phyloP scores from a whole-genome alignment of 1,140 invertebrate genomes.

The Oreohelix idahoensis region DNA sequence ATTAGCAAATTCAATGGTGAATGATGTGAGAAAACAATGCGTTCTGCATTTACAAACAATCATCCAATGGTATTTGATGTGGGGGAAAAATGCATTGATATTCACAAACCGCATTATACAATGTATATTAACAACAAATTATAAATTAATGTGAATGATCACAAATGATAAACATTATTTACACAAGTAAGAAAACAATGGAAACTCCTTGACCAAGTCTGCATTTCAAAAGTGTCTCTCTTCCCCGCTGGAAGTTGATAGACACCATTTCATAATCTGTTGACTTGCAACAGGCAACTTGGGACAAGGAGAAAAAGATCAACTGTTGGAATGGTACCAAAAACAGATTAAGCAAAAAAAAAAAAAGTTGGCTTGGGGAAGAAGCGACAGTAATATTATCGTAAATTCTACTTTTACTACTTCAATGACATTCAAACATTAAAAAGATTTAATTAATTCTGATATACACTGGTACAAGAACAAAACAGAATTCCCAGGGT shows the following conservation, averaged over 20 bases:
- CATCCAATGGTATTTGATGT: not conserved
- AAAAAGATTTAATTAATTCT: no score
- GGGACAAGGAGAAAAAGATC: not conserved
- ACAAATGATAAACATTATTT: not conserved
- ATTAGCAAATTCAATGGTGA: not conserved
- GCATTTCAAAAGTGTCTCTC: not conserved
- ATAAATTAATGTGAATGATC: not conserved
- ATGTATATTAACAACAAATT: not conserved
- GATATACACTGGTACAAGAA: no score
- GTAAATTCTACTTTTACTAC: no score
- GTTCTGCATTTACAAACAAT: no score
- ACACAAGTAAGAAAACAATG: not conserved
- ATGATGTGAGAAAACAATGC: not conserved
- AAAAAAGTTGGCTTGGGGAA: no score
- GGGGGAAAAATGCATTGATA: not conserved
- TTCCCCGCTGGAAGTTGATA: conserved; percentile 1
- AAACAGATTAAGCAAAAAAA: no score
- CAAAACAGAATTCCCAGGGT: no score
- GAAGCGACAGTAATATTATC: no score
- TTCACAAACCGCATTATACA: not conserved
- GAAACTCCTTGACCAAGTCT: conserved; percentile 3
- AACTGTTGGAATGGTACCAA: not conserved
- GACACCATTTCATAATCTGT: conserved; percentile 12
- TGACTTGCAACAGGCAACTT: conserved; percentile 19
- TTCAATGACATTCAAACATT: no score